These are phyloP conservation scores for Aphrophora alni DNA, from an alignment of 2,888 invertebrate genomes.

Conservation along the genomic window DNA sequence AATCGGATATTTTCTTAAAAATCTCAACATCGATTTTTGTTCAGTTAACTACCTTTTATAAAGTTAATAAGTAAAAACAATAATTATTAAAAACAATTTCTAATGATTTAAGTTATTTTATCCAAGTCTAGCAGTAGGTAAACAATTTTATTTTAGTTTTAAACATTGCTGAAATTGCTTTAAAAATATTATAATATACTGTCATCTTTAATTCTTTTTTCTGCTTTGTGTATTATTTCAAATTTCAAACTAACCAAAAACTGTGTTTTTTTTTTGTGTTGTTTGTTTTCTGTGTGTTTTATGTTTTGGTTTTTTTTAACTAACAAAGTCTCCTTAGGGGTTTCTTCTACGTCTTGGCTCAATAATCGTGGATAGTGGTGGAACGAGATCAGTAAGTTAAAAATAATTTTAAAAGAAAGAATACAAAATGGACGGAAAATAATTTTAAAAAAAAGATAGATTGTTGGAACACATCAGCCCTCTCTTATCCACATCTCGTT, in stretches of 20 bases:
- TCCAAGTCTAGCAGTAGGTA: background rate
- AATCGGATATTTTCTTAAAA: too few species aligned
- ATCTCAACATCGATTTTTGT: too few species aligned
- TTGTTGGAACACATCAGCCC: background rate
- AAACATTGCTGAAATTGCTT: background rate
- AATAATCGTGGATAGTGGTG: background rate
- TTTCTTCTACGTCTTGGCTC: background rate
- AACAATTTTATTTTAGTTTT: background rate
- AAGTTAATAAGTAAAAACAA: too few species aligned
- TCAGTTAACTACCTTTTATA: too few species aligned
- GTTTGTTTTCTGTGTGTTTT: conserved; percentile 18
- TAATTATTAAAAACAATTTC: too few species aligned
- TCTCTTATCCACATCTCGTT: background rate
- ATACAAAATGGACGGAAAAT: background rate
- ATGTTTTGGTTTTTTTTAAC: too few species aligned
- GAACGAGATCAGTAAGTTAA: background rate
- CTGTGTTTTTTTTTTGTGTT: conserved; percentile 19
- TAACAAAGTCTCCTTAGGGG: background rate
- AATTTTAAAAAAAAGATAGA: background rate
- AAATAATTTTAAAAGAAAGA: background rate
- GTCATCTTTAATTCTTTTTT: conserved; percentile 29
- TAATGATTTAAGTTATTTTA: too few species aligned
- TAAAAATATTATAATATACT: conserved; percentile 16
- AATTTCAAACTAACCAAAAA: background rate
- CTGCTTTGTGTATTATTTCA: conserved; percentile 21